phyloP scores from a whole-genome alignment of 2,888 invertebrate species.

The Timema podura region DNA sequence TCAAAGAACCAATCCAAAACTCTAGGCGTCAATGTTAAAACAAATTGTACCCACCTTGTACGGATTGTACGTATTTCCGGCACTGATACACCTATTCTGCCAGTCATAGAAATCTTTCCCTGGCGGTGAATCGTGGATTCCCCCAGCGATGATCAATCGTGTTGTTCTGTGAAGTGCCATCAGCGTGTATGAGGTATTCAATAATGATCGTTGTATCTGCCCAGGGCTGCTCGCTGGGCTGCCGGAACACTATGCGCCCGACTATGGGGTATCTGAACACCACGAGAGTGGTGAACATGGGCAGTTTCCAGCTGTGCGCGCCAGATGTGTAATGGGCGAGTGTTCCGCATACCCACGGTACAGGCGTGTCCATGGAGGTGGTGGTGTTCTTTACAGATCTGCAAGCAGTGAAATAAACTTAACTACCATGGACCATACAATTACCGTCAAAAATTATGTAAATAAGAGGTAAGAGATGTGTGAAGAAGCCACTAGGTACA shows the following conservation, averaged over 20 bases:
- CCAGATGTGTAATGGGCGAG: constrained; percentile 57
- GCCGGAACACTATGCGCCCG: constrained; percentile 76
- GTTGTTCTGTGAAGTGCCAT: constrained; percentile 69
- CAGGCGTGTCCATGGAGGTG: not conserved
- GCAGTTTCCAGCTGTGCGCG: constrained; percentile 60
- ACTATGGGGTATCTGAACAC: constrained; percentile 84
- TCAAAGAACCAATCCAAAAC: no score
- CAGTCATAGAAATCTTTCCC: constrained; percentile 89
- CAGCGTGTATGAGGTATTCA: constrained; percentile 81
- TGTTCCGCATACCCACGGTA: constrained; percentile 62
- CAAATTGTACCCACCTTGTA: constrained; percentile 50
- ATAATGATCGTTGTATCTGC: constrained; percentile 80
- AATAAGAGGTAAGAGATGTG: no score
- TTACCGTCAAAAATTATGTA: no score
- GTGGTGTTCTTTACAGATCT: not conserved
- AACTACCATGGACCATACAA: no score
- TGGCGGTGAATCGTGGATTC: constrained; percentile 69
- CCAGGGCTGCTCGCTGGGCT: constrained; percentile 73
- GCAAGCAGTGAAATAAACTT: not conserved
- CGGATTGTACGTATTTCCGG: constrained; percentile 75
- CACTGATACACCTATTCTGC: constrained; percentile 77
- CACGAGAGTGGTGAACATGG: constrained; percentile 73
- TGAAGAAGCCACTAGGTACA: no score
- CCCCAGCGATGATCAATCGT: constrained; percentile 65
- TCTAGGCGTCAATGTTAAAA: not conserved